Percentiles rank a stretch among this genome's conserved stretches.
These are phyloP conservation scores for Lasioglossum morio DNA, from an alignment of 2,888 invertebrate genomes.

Conservation along the genomic window DNA sequence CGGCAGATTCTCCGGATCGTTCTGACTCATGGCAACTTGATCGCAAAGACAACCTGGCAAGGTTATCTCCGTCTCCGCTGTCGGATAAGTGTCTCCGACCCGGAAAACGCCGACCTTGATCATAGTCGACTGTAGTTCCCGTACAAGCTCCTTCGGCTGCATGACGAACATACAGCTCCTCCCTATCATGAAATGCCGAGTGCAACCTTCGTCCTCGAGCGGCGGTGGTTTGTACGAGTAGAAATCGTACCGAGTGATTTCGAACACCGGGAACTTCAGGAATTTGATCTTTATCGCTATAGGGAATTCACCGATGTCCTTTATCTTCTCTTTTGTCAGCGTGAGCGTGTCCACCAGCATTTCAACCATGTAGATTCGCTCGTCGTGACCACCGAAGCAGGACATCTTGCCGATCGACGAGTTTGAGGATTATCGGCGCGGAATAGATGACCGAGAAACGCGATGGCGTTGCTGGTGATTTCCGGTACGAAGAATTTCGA, in stretches of 20 bases:
- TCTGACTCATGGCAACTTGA: conserved; percentile 80
- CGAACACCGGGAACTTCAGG: conserved; percentile 80
- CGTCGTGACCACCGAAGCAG: conserved; percentile 79
- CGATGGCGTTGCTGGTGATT: not conserved
- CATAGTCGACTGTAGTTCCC: conserved; percentile 73
- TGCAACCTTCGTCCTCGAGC: conserved; percentile 59
- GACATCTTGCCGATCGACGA: conserved; percentile 71
- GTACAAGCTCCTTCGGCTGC: conserved; percentile 78
- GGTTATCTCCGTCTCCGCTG: conserved; percentile 77
- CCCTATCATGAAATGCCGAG: conserved; percentile 76
- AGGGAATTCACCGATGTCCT: conserved; percentile 70
- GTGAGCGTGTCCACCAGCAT: conserved; percentile 77
- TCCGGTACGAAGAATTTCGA: conserved; percentile 40
- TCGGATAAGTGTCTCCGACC: conserved; percentile 79
- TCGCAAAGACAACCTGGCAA: conserved; percentile 81
- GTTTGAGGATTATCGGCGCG: not conserved
- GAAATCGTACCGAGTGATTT: conserved; percentile 77
- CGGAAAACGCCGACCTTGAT: conserved; percentile 80
- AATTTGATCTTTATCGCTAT: conserved; percentile 79
- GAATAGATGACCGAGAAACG: not conserved
- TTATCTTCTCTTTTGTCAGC: conserved; percentile 73
- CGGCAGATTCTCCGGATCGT: conserved; percentile 78
- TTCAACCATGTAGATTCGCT: conserved; percentile 79
- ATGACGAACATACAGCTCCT: conserved; percentile 79
- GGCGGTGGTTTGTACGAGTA: conserved; percentile 65